Percentiles rank a stretch among this genome's conserved stretches.
Evolutionary conservation across 2,888 invertebrate species (phyloP).

Genomic region (Argyresthia goedartella): DNA sequence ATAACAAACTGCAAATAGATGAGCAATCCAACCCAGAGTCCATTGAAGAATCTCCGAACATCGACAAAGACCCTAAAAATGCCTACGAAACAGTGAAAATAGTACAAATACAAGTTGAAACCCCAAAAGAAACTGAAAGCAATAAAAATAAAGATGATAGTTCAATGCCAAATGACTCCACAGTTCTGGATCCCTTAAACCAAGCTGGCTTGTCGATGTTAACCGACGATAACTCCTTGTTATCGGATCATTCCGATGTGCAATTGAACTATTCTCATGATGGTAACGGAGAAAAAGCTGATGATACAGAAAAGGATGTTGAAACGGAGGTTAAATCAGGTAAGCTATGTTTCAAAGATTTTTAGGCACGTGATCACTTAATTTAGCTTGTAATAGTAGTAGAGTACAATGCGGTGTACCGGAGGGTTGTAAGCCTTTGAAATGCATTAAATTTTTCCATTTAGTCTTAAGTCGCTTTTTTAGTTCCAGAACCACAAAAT

Average conservation of each 20-base stretch:
- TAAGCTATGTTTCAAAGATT: neutral
- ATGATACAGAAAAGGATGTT: constrained; percentile 4
- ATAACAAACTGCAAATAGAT: constrained; percentile 1
- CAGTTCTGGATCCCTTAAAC: constrained; percentile 12
- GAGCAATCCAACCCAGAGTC: neutral
- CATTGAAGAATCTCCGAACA: neutral
- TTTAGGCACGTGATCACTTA: too few relatives aligned
- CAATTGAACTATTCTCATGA: constrained; percentile 42
- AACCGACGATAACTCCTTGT: constrained; percentile 49
- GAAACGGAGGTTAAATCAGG: neutral
- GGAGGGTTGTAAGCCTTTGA: too few relatives aligned
- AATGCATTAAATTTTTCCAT: neutral
- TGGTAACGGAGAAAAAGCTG: constrained; percentile 12
- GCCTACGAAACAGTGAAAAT: neutral
- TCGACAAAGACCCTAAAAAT: neutral
- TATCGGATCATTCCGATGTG: constrained; percentile 32
- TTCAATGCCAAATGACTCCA: neutral
- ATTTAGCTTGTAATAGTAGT: too few relatives aligned
- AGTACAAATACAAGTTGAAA: neutral
- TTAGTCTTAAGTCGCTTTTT: neutral
- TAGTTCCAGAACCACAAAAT: neutral
- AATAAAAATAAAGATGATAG: neutral
- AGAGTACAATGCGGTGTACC: too few relatives aligned
- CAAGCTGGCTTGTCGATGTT: constrained; percentile 42
- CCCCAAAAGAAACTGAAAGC: neutral